Conservation (phyloP, 2,888 invertebrate species). For the Leptopterna dolabrata region DNA sequence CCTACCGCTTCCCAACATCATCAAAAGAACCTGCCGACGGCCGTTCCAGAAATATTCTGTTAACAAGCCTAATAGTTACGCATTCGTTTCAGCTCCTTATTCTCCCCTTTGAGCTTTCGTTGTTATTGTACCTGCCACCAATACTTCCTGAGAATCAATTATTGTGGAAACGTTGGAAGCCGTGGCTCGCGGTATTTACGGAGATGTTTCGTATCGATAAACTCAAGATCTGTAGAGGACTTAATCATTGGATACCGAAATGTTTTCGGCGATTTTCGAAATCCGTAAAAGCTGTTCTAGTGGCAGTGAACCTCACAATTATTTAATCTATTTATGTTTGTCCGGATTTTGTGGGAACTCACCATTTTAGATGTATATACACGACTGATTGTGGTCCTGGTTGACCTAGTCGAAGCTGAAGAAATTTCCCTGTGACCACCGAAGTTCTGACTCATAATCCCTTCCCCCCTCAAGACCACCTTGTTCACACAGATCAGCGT, state of each 20-base stretch:
- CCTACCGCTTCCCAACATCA: not conserved
- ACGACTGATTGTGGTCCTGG: not conserved
- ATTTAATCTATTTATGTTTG: not conserved
- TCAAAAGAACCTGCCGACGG: not conserved
- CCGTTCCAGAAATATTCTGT: not conserved
- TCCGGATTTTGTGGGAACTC: not conserved
- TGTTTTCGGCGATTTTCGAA: not conserved
- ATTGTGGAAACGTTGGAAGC: not conserved
- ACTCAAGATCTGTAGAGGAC: not conserved
- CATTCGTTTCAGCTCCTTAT: slow-evolving; percentile 9
- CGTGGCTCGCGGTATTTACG: not conserved
- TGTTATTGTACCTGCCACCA: not conserved
- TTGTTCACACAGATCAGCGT: not conserved
- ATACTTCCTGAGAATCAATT: not conserved
- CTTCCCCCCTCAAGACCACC: not conserved
- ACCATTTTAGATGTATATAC: not conserved
- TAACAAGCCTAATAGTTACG: slow-evolving; percentile 37
- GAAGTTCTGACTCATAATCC: not conserved
- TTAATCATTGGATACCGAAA: not conserved
- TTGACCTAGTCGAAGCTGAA: not conserved
- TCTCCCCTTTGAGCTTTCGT: not conserved
- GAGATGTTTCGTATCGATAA: not conserved
- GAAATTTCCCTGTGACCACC: not conserved
- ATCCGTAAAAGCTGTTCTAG: not conserved
- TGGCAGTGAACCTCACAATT: too few species aligned